Evolutionary conservation across 2,888 invertebrate species (phyloP), one percentile per base, ranked within the genome.

Genomic region (Drosophila colorata): DNA sequence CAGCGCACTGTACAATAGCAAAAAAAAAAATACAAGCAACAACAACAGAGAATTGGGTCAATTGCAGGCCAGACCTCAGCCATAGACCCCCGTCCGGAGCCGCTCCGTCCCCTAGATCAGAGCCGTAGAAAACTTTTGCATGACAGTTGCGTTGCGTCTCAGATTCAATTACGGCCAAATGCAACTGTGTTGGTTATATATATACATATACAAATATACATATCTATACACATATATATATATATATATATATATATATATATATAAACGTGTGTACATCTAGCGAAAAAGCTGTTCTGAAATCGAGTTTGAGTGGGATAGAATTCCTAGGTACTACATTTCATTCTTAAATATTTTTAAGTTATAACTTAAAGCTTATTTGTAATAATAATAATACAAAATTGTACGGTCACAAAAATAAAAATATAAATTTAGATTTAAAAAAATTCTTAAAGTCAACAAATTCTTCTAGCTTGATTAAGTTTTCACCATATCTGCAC

Each of bases 21-120:
- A 67, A 44, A 60, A 65, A 37, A 67, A 44, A 60, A 65, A 37
- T 18, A 11, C 23, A 14, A 57, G 43, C 37, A 56, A 33, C 33
- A 65, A 52, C 35, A 53, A 33, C 37, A n/a, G 43, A 44, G 66
- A 77, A 77, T 77, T 77, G 67, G 77, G 77, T 77, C 77, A 77
- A 77, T 77, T 77, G 74, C 69, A 72, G 71, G 67, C 75, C 59
- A 70, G 66, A 63, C 74, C 57, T 57, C 25, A 56, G 55, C 33
- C 25, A 38, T 28, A 59, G 16, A 13, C 14, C 41, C 25, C 47
- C 13, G 20, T 3, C 31, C 1, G 9, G 6, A 2, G 7, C 48
- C 2, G 18, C 31, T 4, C 14, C 20, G 37, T 37, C 46, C 57
- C 33, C 64, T 28, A 35, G 43, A 35, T 23, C n/a, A 9, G 3